phyloP scores from a whole-genome alignment of 2,113 vertebrate species.

The Daphoenositta chrysoptera region DNA sequence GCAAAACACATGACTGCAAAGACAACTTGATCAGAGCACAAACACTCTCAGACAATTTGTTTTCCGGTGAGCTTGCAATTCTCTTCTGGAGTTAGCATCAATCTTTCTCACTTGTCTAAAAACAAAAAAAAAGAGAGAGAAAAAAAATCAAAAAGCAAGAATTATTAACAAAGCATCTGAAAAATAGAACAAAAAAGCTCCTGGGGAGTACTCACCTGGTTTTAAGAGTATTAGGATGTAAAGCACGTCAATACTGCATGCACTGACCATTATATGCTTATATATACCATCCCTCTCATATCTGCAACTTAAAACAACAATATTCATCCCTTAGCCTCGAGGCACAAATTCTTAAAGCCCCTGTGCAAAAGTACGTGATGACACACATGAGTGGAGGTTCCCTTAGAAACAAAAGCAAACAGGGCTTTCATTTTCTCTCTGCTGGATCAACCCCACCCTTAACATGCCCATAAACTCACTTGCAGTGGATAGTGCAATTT shows the following conservation, averaged over 20 bases:
- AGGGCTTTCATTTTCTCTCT: not conserved
- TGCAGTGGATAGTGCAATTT: not conserved
- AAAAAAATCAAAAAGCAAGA: not conserved
- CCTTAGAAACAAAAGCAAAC: slow-evolving; percentile 33
- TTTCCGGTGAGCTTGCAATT: not conserved
- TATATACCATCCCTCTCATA: not conserved
- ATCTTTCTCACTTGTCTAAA: accelerated
- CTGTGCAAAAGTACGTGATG: not conserved
- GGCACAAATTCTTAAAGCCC: not conserved
- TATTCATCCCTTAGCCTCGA: not conserved
- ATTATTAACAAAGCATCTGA: not conserved
- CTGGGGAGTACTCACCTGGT: not conserved
- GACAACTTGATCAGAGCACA: not conserved
- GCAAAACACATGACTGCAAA: not conserved
- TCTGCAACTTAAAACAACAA: not conserved
- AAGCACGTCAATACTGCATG: not conserved
- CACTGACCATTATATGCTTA: not conserved
- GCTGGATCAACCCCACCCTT: not conserved
- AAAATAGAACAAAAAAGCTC: not conserved
- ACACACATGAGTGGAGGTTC: not conserved
- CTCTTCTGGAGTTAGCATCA: not conserved
- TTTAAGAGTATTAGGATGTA: not conserved
- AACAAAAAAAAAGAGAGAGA: not conserved
- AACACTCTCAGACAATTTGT: not conserved
- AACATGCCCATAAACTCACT: not conserved